A percentile compares a stretch with the other conserved stretches of the same genome.
Conservation (phyloP, 2,797 vertebrate genomes). For the Tauraco hartlaubi region DNA sequence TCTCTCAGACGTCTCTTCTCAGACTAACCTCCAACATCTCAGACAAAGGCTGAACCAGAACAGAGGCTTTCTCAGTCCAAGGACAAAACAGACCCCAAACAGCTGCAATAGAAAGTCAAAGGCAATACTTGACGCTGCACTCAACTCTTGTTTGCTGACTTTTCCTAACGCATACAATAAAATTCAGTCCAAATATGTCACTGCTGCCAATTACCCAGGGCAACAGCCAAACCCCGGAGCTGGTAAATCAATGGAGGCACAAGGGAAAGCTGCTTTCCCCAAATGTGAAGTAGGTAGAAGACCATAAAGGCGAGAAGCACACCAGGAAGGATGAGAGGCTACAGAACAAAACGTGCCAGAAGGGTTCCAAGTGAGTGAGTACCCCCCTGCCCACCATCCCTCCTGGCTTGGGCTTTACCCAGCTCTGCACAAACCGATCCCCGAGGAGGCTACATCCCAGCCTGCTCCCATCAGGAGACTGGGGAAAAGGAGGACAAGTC, state of each 20-base stretch:
- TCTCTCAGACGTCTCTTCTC: conserved; percentile 61
- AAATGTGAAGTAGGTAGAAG: conserved; percentile 36
- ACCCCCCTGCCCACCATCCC: not conserved
- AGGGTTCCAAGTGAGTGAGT: not conserved
- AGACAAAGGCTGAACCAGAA: conserved; percentile 66
- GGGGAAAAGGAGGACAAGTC: not conserved
- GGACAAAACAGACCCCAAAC: conserved; percentile 64
- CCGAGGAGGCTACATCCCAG: not conserved
- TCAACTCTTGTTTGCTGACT: conserved; percentile 69
- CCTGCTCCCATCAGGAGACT: fast-evolving
- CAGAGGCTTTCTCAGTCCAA: conserved; percentile 60
- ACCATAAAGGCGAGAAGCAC: not conserved
- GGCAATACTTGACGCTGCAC: conserved; percentile 51
- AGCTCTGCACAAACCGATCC: not conserved
- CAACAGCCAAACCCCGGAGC: not conserved
- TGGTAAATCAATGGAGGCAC: conserved; percentile 40
- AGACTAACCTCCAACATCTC: conserved; percentile 66
- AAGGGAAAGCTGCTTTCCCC: conserved; percentile 33
- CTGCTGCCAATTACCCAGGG: conserved; percentile 67
- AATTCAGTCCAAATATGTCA: conserved; percentile 64
- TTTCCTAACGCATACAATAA: conserved; percentile 67
- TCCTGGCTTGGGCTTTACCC: not conserved
- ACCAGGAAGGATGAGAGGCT: conserved; percentile 23
- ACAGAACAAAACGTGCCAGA: not conserved
- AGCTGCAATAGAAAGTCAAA: conserved; percentile 69